A percentile compares a stretch with the other conserved stretches of the same genome.
Evolutionary conservation across 2,113 vertebrate species (phyloP).

Genomic region (Hyaena hyaena): DNA sequence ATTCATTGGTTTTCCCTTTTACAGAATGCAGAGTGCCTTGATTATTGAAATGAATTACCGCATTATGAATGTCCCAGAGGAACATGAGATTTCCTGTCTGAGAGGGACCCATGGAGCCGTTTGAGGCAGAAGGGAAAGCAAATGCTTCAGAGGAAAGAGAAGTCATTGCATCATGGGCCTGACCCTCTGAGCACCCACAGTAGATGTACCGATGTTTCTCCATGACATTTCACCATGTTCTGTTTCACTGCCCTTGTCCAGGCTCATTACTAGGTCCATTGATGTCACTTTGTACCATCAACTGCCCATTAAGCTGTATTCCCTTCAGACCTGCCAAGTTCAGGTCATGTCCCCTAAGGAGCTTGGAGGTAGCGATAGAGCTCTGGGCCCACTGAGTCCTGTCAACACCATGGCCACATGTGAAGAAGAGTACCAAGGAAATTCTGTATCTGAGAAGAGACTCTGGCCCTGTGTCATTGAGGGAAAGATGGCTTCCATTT

Average conservation of each 20-base stretch:
- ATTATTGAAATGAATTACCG: background rate
- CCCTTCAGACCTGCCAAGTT: background rate
- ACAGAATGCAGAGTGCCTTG: background rate
- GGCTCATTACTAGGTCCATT: no score
- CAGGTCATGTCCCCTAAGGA: background rate
- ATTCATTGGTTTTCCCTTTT: background rate
- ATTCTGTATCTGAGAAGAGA: background rate
- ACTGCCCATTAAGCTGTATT: background rate
- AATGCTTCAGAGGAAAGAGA: background rate
- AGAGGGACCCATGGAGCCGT: background rate
- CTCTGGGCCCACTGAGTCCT: background rate
- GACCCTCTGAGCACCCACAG: rapidly evolving
- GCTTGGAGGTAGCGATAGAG: background rate
- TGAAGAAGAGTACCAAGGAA: background rate
- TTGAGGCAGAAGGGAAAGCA: background rate
- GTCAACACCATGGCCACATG: background rate
- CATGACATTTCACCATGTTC: background rate
- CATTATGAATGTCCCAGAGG: background rate
- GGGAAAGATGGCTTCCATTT: background rate
- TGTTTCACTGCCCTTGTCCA: background rate
- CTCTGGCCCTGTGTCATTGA: background rate
- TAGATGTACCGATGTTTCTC: rapidly evolving
- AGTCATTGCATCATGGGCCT: rapidly evolving
- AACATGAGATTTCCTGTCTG: background rate
- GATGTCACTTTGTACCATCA: background rate